Conservation (phyloP, 2,888 invertebrate genomes). For the Ennomos erosarius region DNA sequence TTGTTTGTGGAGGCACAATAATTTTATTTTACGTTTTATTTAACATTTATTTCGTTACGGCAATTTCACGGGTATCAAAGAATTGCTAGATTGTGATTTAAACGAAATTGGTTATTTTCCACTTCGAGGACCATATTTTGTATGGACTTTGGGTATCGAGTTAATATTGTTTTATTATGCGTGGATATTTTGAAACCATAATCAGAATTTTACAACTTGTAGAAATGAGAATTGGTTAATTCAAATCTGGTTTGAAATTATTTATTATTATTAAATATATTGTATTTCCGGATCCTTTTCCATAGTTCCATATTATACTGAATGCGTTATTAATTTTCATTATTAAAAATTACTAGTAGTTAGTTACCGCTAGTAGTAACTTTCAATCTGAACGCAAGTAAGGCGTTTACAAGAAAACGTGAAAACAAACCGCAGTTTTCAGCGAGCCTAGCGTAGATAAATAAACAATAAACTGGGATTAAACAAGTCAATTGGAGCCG, state of each 20-base stretch:
- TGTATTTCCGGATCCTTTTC: no score
- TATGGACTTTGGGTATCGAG: conserved; percentile 55
- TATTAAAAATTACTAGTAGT: no score
- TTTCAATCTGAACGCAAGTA: conserved; percentile 43
- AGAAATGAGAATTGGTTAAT: conserved; percentile 54
- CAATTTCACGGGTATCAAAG: conserved; percentile 85
- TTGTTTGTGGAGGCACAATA: conserved; percentile 84
- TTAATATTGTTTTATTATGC: conserved; percentile 80
- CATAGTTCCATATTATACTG: no score
- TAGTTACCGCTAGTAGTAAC: no score
- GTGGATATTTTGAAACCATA: conserved; percentile 71
- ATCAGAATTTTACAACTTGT: conserved; percentile 60
- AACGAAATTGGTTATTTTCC: conserved; percentile 84
- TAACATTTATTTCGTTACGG: conserved; percentile 85
- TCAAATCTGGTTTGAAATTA: conserved; percentile 42
- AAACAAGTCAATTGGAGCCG: conserved; percentile 79
- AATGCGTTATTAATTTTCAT: no score
- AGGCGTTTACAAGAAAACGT: conserved; percentile 41
- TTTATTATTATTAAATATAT: not conserved
- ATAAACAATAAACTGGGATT: conserved; percentile 81
- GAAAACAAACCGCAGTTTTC: conserved; percentile 19
- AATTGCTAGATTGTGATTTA: conserved; percentile 84
- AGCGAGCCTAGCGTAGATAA: conserved; percentile 61
- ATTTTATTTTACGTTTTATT: conserved; percentile 86
- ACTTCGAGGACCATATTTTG: conserved; percentile 70